phyloP scores from a whole-genome alignment of 2,888 invertebrate species.

The Poecilobothrus nobilitatus region DNA sequence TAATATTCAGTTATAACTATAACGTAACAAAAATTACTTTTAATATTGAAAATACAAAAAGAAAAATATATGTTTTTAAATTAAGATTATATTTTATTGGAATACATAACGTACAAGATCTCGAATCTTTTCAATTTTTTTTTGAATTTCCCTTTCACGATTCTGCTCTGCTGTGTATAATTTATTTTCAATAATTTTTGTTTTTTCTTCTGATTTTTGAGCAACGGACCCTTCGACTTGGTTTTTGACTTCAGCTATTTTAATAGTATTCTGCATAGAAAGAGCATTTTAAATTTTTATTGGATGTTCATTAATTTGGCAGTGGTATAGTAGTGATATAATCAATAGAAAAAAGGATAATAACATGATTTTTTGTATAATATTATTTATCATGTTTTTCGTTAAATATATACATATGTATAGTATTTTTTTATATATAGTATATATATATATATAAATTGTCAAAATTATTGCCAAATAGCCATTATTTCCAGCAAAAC shows the following conservation, averaged over 20 bases:
- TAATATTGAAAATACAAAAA: too few relatives aligned
- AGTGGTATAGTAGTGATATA: not conserved
- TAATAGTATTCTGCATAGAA: constrained; percentile 50
- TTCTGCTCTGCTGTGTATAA: constrained; percentile 73
- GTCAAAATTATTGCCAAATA: not conserved
- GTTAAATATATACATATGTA: too few relatives aligned
- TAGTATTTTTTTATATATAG: too few relatives aligned
- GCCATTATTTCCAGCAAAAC: constrained; percentile 13
- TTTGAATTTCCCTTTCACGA: constrained; percentile 75
- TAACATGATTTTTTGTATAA: not conserved
- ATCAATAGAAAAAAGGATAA: constrained; percentile 13
- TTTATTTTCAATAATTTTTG: constrained; percentile 62
- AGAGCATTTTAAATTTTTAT: constrained; percentile 18
- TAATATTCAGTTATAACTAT: too few relatives aligned
- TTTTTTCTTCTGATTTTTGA: constrained; percentile 58
- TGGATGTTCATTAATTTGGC: not conserved
- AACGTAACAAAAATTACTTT: too few relatives aligned
- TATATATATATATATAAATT: not conserved
- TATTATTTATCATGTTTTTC: constrained; percentile 16
- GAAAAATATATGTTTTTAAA: constrained; percentile 14
- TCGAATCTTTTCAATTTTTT: constrained; percentile 74
- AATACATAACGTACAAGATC: constrained; percentile 61
- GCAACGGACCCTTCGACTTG: constrained; percentile 50
- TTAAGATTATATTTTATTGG: constrained; percentile 13
- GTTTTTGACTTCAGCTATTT: constrained; percentile 61